Base-by-base conservation (phyloP, 2,113 vertebrate genomes). In the Plotosus lineatus region DNA sequence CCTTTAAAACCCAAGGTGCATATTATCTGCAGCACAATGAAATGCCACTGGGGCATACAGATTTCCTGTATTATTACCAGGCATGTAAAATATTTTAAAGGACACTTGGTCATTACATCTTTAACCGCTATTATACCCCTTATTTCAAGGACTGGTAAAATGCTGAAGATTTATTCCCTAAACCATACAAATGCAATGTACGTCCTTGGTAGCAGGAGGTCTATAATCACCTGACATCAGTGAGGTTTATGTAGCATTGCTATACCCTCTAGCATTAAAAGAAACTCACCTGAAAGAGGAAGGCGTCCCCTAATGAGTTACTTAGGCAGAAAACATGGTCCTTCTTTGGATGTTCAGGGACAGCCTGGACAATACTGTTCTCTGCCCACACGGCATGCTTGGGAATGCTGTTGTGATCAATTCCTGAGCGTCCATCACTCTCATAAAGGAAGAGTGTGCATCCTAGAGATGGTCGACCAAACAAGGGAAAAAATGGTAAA, bases 301-400 rank as follows among this genome's bases (percentile, higher is more conserved):
- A 99, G 15, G 96, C 96, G 0, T 99, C 98, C 0, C 98, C 98
- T 38, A 96, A 92, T 0, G 96, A 97, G 90, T 99, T 99, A 91
- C 98, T 99, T 89, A 99, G 96, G 85, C 98, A 99, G 93, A 99
- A 99, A 82, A 99, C 97, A 58, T 96, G 97, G 86, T 99, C 97
- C 88, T 98, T 99, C 90, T 99, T 99, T 61, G 98, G 98, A 85
- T 99, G 98, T 87, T 99, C 98, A 0, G 98, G 98, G 23, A 99
- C 98, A 0, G 98, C 96, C 86, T 99, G 97, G 36, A 99, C 97
- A 11, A 99, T 98, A 92, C 97, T 97, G 93, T 96, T 96, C 91
- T 99, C 97, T 69, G 95, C 97, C 97, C 97, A 99, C 79, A 99
- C 92, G 0, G 96, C 96, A 0, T 99, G 97, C 75, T 98, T 99